phyloP scores from a whole-genome alignment of 2,888 invertebrate genomes.

The Cheilosia soror region DNA sequence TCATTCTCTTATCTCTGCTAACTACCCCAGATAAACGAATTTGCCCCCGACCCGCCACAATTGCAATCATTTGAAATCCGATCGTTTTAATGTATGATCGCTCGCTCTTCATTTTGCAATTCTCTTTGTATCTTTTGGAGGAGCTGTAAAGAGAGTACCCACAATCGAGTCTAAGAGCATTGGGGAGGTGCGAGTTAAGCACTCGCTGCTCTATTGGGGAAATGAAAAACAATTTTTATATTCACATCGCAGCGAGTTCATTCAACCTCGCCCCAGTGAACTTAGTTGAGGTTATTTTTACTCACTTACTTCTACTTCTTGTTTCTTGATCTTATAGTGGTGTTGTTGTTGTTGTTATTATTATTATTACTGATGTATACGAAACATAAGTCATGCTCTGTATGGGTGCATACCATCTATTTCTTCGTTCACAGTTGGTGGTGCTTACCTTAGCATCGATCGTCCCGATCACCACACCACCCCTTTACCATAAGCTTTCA shows the following conservation, averaged over 20 bases:
- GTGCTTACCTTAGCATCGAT: slow-evolving; percentile 23
- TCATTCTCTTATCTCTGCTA: slow-evolving; percentile 18
- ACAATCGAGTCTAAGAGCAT: slow-evolving; percentile 45
- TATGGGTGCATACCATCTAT: slow-evolving; percentile 70
- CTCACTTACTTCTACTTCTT: slow-evolving; percentile 74
- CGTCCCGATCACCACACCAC: slow-evolving; percentile 35
- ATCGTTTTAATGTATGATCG: background rate
- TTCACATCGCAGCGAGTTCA: slow-evolving; percentile 80
- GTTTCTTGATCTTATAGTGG: slow-evolving; percentile 42
- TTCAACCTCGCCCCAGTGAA: slow-evolving; percentile 84
- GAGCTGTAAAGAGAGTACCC: background rate
- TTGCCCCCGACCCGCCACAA: background rate
- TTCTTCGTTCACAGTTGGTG: slow-evolving; percentile 44
- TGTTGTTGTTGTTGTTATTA: slow-evolving; percentile 59
- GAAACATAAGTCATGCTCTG: slow-evolving; percentile 74
- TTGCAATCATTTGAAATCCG: background rate
- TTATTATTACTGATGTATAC: slow-evolving; percentile 43
- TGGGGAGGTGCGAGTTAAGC: slow-evolving; percentile 64
- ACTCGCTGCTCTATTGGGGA: slow-evolving; percentile 32
- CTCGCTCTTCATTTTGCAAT: background rate
- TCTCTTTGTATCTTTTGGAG: background rate
- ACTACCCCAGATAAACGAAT: slow-evolving; percentile 9
- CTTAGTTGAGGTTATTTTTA: slow-evolving; percentile 84
- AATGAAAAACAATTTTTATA: slow-evolving; percentile 70
- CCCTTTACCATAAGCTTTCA: slow-evolving; percentile 22